Conservation (phyloP, 2,797 vertebrate species). For the Cryptoprocta ferox region DNA sequence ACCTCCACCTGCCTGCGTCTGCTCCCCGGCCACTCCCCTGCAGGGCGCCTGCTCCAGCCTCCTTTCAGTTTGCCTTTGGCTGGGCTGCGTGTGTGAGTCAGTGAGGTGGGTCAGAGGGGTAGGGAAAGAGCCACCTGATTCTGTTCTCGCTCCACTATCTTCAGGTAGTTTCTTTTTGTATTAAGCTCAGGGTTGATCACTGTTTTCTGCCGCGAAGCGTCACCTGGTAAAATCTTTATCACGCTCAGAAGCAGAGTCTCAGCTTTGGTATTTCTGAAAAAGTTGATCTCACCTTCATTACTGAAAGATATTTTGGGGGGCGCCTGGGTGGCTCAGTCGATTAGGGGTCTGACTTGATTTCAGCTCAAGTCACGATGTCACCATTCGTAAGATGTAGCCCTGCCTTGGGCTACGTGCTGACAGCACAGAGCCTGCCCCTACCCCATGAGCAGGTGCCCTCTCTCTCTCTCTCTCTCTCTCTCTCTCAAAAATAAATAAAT, state of each 20-base stretch:
- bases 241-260: not conserved
- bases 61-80: not conserved
- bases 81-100: not conserved
- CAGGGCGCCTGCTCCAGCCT: not conserved
- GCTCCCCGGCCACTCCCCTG: not conserved
- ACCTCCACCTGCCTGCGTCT: not conserved
- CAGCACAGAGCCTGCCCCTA: too few species aligned
- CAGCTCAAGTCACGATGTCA: too few species aligned
- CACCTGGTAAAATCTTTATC: not conserved
- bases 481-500: too few species aligned
- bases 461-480: too few species aligned
- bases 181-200: not conserved
- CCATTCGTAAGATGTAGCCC: too few species aligned
- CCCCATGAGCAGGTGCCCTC: too few species aligned
- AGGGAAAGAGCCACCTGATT: not conserved
- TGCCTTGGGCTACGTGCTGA: too few species aligned
- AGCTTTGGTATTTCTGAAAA: not conserved
- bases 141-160: not conserved
- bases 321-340: too few species aligned
- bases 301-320: not conserved
- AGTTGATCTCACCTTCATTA: not conserved
- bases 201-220: not conserved
- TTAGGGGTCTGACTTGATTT: too few species aligned
- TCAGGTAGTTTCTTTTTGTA: not conserved
- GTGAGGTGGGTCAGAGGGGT: not conserved